These are phyloP conservation scores for Epinephelus malabaricus DNA, from an alignment of 2,797 vertebrate species.

Conservation along the genomic window DNA sequence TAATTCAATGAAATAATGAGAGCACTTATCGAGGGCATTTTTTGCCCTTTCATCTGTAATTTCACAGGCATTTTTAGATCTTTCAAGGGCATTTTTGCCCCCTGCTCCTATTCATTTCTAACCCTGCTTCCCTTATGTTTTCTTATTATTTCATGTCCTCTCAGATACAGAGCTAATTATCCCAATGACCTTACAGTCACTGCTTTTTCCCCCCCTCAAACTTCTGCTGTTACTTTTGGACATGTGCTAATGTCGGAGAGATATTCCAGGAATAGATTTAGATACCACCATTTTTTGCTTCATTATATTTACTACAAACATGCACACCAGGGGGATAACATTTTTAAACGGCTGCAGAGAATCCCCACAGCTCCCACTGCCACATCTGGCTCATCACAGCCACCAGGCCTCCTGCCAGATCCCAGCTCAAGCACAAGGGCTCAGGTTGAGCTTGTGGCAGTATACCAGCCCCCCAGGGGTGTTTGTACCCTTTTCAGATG, in stretches of 20 bases:
- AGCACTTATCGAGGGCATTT: slow-evolving; percentile 49
- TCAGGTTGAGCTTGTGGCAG: slow-evolving; percentile 77
- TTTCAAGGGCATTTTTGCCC: slow-evolving; percentile 66
- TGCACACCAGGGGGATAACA: slow-evolving; percentile 32
- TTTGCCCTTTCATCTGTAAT: slow-evolving; percentile 56
- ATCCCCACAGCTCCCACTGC: slow-evolving; percentile 76
- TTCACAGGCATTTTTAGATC: slow-evolving; percentile 46
- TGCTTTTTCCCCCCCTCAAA: not conserved
- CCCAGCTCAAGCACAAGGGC: slow-evolving; percentile 61
- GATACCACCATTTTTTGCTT: slow-evolving; percentile 19
- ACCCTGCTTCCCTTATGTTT: slow-evolving; percentile 47
- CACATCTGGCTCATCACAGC: slow-evolving; percentile 83
- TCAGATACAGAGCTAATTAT: slow-evolving; percentile 67
- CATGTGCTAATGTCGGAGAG: not conserved
- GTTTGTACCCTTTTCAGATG: slow-evolving; percentile 44
- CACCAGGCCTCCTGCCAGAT: slow-evolving; percentile 71
- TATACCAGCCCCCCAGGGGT: slow-evolving; percentile 48
- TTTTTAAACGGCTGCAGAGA: slow-evolving; percentile 64
- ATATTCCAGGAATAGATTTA: slow-evolving; percentile 12
- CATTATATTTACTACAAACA: slow-evolving; percentile 49
- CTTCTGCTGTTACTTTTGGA: slow-evolving; percentile 25
- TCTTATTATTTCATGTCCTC: slow-evolving; percentile 70
- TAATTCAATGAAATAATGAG: slow-evolving; percentile 66
- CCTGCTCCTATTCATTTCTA: slow-evolving; percentile 51
- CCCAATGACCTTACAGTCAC: slow-evolving; percentile 63